These are phyloP conservation scores for Ricordea florida DNA, from an alignment of 92 coral and sea anemone species.

Conservation along the genomic window DNA sequence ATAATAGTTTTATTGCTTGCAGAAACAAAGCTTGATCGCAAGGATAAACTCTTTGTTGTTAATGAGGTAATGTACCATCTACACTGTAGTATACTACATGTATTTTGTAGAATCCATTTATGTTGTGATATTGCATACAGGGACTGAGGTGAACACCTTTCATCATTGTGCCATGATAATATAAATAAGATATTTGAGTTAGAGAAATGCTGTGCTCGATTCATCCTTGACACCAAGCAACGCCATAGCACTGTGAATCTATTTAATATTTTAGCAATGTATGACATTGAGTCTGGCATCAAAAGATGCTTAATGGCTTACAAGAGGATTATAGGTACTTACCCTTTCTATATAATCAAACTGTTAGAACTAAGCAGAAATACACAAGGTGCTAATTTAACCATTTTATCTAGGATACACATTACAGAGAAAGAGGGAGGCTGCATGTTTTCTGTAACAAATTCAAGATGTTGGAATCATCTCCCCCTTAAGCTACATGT, in stretches of 20 bases:
- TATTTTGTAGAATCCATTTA: not conserved
- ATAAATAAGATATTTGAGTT: slow-evolving; percentile 20
- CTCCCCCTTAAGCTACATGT: slow-evolving; percentile 4
- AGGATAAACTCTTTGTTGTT: slow-evolving; percentile 92
- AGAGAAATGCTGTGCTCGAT: slow-evolving; percentile 12
- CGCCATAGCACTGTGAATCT: slow-evolving; percentile 7
- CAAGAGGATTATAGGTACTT: slow-evolving; percentile 1
- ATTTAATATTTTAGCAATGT: not conserved
- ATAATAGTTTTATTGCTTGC: not conserved
- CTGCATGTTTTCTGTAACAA: slow-evolving; percentile 1
- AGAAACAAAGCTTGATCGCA: slow-evolving; percentile 97
- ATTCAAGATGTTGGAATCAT: slow-evolving; percentile 15
- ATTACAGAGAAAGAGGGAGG: slow-evolving; percentile 10
- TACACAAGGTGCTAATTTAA: not conserved
- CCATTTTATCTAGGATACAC: not conserved
- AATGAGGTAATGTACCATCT: slow-evolving; percentile 74
- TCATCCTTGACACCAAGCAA: not conserved
- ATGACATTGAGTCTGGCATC: slow-evolving; percentile 6
- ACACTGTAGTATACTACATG: not conserved
- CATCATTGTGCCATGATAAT: not conserved
- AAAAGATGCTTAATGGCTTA: slow-evolving; percentile 21
- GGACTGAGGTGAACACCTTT: too few relatives aligned
- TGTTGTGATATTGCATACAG: not conserved
- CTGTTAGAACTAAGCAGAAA: slow-evolving; percentile 10
- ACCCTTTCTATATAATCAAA: not conserved